Conservation (phyloP, 1,140 invertebrate genomes). For the Caligus rogercresseyi region DNA sequence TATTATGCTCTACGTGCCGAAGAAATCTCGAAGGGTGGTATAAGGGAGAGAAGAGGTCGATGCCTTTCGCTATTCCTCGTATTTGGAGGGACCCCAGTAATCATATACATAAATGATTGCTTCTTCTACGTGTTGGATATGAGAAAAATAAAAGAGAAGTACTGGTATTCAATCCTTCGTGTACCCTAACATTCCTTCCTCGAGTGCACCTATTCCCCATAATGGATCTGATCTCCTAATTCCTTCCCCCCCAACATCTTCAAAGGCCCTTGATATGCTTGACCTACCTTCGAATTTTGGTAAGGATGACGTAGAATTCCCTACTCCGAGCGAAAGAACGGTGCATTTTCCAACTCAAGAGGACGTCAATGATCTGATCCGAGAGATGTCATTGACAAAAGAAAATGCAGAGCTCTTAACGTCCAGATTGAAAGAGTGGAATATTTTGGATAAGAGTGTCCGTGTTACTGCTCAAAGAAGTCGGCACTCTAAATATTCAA, state of each 20-base stretch:
- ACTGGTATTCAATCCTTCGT: too few relatives aligned
- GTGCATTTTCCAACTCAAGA: background rate
- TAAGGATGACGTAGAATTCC: background rate
- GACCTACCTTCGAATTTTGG: background rate
- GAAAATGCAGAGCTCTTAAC: slow-evolving; percentile 19
- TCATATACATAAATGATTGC: slow-evolving; percentile 12
- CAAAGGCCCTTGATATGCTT: background rate
- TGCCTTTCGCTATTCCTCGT: slow-evolving; percentile 23
- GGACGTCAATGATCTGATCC: background rate
- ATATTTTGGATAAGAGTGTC: slow-evolving; percentile 18
- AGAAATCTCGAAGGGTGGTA: background rate
- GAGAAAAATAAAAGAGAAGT: background rate
- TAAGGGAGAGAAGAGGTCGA: slow-evolving; percentile 14
- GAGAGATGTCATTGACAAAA: slow-evolving; percentile 19
- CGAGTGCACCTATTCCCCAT: background rate
- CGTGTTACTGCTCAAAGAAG: background rate
- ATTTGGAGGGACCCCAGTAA: slow-evolving; percentile 20
- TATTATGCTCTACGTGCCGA: slow-evolving; percentile 22
- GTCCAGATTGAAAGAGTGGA: slow-evolving; percentile 20
- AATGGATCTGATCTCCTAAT: background rate
- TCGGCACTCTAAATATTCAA: background rate
- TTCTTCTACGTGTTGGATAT: slow-evolving; percentile 3
- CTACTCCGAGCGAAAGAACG: background rate
- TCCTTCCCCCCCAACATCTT: background rate
- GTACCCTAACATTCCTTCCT: background rate